Base-by-base conservation (phyloP, 2,797 vertebrate species). In the Salarias fasciatus region DNA sequence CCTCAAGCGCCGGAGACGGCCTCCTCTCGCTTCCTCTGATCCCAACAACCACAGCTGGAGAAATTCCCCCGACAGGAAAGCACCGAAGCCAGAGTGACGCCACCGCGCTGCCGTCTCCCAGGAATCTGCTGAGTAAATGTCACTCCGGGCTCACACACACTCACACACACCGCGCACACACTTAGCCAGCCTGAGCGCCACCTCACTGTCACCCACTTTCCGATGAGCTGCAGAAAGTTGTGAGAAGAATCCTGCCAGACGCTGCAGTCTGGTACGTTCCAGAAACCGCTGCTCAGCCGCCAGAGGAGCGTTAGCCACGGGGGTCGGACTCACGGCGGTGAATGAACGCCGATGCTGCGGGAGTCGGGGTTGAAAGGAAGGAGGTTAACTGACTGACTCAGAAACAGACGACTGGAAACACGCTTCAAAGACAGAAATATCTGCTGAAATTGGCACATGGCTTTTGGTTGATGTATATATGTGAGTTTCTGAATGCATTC, bases 71-170 rank as follows among this genome's bases (percentile, higher is more conserved):
- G 55, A 41, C 57, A 67, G 68, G 56, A 67, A 62, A 53, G 47
- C 49, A 18, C 6, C 37, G 60, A 77, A 71, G 59, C 63, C 24
- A 5, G 54, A 56, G 10, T 28, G 56, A 63, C 13, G 40, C 37
- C 59, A 45, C 37, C 55, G 8, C 18, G 24, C 41, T 38, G 48
- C 48, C 11, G 50, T 72, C 81, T 84, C 78, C 13, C 36, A 69
- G 79, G 81, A 75, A 65, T 77, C 45, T 74, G 67, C 73, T 69
- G 77, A 79, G 78, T 75, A 77, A 84, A 87, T 78, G 71, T 63
- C 65, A 74, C 50, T 9, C 24, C 15, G 8, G 64, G 55, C 45
- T 40, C 28, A 7, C 56, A 62, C 13, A 11, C 60, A 18, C 45
- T 14, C 54, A 53, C 54, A 47, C 57, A 57, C 47, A 53, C 14